A percentile compares a stretch with the other conserved stretches of the same genome.
phyloP scores from a whole-genome alignment of 2,888 invertebrate species.

The Drymonia ruficornis region DNA sequence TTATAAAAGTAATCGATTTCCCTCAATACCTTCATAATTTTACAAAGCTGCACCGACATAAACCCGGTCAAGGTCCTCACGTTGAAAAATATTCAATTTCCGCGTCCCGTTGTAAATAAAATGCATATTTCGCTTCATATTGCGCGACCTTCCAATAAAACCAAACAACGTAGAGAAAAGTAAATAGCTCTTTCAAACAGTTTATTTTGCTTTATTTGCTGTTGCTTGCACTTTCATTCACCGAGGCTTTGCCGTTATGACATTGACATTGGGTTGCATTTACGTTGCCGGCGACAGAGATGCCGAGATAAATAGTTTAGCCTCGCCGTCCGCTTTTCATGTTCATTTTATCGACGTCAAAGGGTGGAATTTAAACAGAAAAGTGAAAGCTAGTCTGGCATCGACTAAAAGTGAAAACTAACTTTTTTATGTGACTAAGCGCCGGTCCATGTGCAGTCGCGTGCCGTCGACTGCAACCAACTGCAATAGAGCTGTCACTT shows the following conservation, averaged over 20 bases:
- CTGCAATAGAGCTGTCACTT: too few species aligned
- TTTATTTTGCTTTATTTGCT: background rate
- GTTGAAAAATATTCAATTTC: background rate
- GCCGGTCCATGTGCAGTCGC: too few species aligned
- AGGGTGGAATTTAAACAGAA: background rate
- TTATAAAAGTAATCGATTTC: too few species aligned
- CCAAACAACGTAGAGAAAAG: background rate
- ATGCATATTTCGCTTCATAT: background rate
- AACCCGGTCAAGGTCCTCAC: background rate
- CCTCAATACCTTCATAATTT: too few species aligned
- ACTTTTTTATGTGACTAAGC: too few species aligned
- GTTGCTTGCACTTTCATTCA: background rate
- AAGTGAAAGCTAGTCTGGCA: constrained; percentile 1
- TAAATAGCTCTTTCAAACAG: background rate
- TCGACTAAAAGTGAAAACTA: background rate
- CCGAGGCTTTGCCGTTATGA: background rate
- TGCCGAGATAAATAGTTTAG: background rate
- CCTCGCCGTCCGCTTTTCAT: background rate
- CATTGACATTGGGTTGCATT: background rate
- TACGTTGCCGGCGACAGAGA: background rate
- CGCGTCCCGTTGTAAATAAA: background rate
- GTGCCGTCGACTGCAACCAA: too few species aligned
- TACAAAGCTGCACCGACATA: background rate
- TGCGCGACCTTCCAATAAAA: background rate
- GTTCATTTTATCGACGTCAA: background rate